Conservation (phyloP, 1,140 invertebrate species). For the Trichonephila inaurata region DNA sequence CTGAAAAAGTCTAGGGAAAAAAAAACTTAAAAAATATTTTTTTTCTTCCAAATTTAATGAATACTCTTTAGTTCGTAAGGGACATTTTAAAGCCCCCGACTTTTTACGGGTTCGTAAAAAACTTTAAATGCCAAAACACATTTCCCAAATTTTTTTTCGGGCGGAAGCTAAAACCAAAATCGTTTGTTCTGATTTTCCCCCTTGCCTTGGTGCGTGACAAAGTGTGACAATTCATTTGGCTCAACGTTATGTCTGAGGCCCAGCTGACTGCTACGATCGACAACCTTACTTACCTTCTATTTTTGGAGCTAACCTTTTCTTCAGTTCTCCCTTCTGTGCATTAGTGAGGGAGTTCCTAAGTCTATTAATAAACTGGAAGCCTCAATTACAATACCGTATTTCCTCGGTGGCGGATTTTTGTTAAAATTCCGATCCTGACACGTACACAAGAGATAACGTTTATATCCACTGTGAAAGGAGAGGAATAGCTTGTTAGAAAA, state of each 20-base stretch:
- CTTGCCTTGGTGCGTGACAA: conserved; percentile 28
- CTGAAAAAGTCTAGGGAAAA: too few species aligned
- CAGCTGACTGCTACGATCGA: conserved; percentile 38
- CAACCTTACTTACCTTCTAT: background rate
- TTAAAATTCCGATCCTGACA: conserved; percentile 25
- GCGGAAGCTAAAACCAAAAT: background rate
- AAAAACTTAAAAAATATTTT: too few species aligned
- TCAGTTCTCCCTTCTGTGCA: background rate
- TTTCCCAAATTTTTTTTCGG: background rate
- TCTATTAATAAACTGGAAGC: conserved; percentile 36
- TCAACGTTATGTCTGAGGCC: conserved; percentile 9
- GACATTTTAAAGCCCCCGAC: too few species aligned
- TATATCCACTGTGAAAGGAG: background rate
- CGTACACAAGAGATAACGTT: background rate
- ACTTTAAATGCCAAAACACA: background rate
- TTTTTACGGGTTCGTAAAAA: background rate
- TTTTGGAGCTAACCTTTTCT: conserved; percentile 30
- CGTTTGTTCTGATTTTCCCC: conserved; percentile 13
- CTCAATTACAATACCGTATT: conserved; percentile 7
- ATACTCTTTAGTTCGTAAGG: too few species aligned
- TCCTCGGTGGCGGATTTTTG: background rate
- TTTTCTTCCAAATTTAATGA: too few species aligned
- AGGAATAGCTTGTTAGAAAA: background rate
- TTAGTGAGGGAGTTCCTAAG: background rate
- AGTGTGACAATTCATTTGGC: conserved; percentile 51